These are phyloP conservation scores for Glaucomys volans DNA, from an alignment of 2,113 vertebrate species.

Conservation along the genomic window DNA sequence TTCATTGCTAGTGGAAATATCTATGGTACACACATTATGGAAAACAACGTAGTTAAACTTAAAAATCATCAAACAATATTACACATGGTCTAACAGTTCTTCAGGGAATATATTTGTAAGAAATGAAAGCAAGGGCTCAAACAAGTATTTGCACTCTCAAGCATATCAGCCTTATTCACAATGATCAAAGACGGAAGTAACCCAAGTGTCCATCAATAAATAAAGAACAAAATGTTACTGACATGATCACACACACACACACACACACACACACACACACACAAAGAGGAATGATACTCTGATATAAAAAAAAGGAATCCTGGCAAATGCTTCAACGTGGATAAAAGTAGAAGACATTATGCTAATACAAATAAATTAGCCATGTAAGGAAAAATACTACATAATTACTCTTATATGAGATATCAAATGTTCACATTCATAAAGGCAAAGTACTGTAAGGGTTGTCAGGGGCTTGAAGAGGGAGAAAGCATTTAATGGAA, in stretches of 20 bases:
- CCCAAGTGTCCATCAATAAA: neutral
- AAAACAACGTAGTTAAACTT: neutral
- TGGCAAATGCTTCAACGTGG: neutral
- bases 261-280: no score
- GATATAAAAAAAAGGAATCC: neutral
- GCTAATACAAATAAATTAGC: neutral
- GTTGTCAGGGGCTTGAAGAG: neutral
- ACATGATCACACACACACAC: no score
- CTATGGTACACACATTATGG: neutral
- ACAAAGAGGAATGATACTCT: neutral
- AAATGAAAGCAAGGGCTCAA: neutral
- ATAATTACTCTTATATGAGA: neutral
- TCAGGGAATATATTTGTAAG: no score
- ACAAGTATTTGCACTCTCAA: neutral
- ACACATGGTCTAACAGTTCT: neutral
- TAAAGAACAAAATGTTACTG: neutral
- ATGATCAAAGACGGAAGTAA: neutral
- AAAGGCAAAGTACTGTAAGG: neutral
- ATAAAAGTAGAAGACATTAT: neutral
- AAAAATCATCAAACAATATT: neutral
- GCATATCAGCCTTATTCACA: neutral
- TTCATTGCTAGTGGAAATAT: neutral
- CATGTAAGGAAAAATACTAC: neutral
- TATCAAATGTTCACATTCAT: neutral
- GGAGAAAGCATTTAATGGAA: rapidly evolving